Conservation (phyloP, 1,140 invertebrate species). For the Sinonovacula constricta region DNA sequence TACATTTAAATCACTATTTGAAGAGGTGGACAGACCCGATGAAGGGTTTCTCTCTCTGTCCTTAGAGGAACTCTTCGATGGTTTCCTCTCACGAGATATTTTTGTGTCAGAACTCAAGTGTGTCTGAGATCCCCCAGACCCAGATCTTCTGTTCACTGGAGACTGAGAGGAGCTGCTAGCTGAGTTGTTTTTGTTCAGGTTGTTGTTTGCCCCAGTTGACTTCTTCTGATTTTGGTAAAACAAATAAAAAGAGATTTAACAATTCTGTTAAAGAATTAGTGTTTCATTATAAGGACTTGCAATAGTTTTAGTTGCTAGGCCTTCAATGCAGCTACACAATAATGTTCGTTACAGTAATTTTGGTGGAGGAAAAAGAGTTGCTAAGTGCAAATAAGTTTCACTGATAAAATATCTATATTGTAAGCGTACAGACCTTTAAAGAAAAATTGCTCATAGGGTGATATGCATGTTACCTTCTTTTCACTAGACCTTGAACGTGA, state of each 20-base stretch:
- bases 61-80: slow-evolving; percentile 15
- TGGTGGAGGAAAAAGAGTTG: background rate
- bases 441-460: too few species aligned
- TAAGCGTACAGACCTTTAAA: too few species aligned
- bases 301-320: background rate
- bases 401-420: background rate
- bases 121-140: slow-evolving; percentile 33
- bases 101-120: slow-evolving; percentile 16
- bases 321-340: background rate
- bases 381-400: too few species aligned
- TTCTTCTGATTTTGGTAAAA: slow-evolving; percentile 9
- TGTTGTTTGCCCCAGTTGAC: slow-evolving; percentile 5
- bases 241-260: background rate
- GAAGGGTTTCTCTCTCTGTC: background rate
- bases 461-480: too few species aligned
- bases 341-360: background rate
- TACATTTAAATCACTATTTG: background rate
- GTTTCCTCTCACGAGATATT: background rate
- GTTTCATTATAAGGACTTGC: background rate
- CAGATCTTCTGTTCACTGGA: slow-evolving; percentile 13
- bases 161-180: background rate
- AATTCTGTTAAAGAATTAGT: background rate
- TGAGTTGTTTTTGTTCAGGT: slow-evolving; percentile 21
- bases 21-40: background rate
- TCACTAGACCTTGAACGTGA: too few species aligned